A percentile compares a stretch with the other conserved stretches of the same genome.
phyloP scores from a whole-genome alignment of 2,888 invertebrate genomes.

The Eupsilia transversa region DNA sequence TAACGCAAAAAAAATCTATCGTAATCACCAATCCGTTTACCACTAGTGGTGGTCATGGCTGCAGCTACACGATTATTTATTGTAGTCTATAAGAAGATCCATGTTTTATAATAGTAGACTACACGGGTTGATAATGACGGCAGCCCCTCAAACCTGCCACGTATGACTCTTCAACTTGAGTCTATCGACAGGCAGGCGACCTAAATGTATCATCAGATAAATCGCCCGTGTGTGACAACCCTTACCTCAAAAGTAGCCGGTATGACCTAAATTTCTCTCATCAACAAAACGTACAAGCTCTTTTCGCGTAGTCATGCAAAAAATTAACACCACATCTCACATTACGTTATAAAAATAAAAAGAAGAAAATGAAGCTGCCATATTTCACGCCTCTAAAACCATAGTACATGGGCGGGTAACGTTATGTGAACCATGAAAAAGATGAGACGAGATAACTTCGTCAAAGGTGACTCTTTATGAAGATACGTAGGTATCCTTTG shows the following conservation, averaged over 20 bases:
- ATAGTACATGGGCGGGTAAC: constrained; percentile 39
- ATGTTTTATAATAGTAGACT: neutral
- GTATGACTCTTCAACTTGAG: constrained; percentile 11
- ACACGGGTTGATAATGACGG: neutral
- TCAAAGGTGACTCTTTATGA: constrained; percentile 79
- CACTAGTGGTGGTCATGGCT: neutral
- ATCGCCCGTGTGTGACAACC: neutral
- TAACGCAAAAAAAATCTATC: neutral
- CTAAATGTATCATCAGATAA: constrained; percentile 44
- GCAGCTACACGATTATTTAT: neutral
- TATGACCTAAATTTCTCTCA: constrained; percentile 42
- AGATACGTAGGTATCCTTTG: constrained; percentile 72
- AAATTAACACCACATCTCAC: constrained; percentile 50
- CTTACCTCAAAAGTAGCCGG: constrained; percentile 20
- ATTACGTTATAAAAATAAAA: constrained; percentile 56
- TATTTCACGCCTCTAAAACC: constrained; percentile 62
- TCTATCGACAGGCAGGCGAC: constrained; percentile 14
- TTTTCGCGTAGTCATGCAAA: constrained; percentile 48
- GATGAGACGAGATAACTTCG: constrained; percentile 79
- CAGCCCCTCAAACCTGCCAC: neutral
- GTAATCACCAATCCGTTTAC: too few relatives aligned
- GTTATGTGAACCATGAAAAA: constrained; percentile 75
- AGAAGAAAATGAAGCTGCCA: constrained; percentile 55
- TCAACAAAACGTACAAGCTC: constrained; percentile 42
- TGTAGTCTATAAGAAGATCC: neutral